Base-by-base conservation (phyloP, 2,113 vertebrate species). In the Meleagris gallopavo region DNA sequence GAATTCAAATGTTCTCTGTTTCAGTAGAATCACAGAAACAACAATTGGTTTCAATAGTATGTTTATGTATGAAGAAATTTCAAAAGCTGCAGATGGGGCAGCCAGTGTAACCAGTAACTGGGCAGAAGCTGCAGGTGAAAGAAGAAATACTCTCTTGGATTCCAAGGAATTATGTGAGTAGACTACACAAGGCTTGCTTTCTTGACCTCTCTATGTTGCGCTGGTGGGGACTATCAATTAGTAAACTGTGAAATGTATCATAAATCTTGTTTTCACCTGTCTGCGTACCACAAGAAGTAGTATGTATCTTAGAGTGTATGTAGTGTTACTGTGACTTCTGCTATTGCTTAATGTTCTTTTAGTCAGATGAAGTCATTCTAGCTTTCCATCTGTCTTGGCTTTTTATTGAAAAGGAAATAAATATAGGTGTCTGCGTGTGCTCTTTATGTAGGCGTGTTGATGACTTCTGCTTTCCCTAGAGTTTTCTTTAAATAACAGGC, bases 321-420 rank as follows among this genome's bases (percentile, higher is more conserved):
- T 13, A 57, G 41, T 52, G n/a, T 61, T 69, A 16, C 18, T 11
- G 6, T 13, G 20, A n/a, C 34, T 79, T 83, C 66, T 90, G 64
- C 48, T 88, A 0, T n/a, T 62, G 36, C 45, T 88, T 41, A 76
- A 16, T 4, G 1, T 34, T 32, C 46, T 72, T 78, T 50, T 64
- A 52, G 30, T 46, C 40, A 30, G 64, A 36, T 69, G 32, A 62
- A 45, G 14, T 80, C 5, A 32, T 66, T 86, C 43, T 13, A 57
- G 15, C 32, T 5, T 10, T 83, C 38, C 13, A 34, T 62, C 48
- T 88, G 24, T 45, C 22, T 43, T 74, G 34, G 13, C 12, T 27
- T 90, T 85, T 79, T 64, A 58, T 64, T 64, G 58, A 75, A 66
- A 81, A 46, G 29, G 65, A 64, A 86, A 36, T 9, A 61, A 79